phyloP scores from a whole-genome alignment of 1,140 invertebrate species.

The Penaeus chinensis region DNA sequence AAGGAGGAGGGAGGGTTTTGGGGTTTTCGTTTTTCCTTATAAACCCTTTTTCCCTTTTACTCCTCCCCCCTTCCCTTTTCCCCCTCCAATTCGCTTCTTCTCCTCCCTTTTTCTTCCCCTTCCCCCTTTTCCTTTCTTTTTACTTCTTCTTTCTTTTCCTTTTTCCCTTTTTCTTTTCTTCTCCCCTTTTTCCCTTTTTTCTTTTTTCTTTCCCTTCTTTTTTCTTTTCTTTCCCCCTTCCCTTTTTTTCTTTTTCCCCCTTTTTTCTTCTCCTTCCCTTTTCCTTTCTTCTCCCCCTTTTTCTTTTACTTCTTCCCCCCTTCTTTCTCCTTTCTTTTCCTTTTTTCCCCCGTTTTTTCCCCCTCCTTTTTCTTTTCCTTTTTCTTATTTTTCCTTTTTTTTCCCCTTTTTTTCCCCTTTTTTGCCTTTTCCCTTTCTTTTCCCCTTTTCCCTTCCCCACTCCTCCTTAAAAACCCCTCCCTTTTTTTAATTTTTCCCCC shows the following conservation, averaged over 20 bases:
- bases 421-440: neutral
- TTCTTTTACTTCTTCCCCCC: neutral
- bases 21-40: no score
- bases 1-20: no score
- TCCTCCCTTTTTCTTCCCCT: no score
- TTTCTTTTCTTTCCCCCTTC: neutral
- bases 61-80: no score
- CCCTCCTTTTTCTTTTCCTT: neutral
- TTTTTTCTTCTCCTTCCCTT: neutral
- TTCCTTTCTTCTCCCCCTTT: neutral
- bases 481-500: no score
- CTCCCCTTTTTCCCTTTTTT: neutral
- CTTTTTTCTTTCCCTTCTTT: neutral
- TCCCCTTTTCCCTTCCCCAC: no score
- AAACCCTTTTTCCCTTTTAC: no score
- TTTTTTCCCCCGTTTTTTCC: neutral
- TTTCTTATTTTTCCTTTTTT: conserved; percentile 6
- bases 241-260: neutral
- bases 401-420: neutral
- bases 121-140: no score
- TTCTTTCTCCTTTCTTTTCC: neutral
- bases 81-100: no score
- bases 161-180: no score
- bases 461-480: no score
- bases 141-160: no score